phyloP scores from a whole-genome alignment of 1,140 invertebrate genomes.

The Thereuonema tuberculata region DNA sequence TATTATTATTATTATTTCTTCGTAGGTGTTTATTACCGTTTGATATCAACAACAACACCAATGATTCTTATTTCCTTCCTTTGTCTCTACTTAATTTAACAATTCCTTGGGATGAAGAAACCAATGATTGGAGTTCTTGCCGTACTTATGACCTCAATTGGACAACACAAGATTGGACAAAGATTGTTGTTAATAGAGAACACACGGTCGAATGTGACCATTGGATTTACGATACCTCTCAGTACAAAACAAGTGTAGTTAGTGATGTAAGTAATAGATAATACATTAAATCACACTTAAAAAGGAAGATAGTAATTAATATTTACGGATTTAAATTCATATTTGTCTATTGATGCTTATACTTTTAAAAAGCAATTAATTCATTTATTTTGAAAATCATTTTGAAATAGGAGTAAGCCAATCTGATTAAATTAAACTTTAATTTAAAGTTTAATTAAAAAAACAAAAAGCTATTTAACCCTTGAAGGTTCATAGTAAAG shows the following conservation, averaged over 20 bases:
- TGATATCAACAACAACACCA: not conserved
- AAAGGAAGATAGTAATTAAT: too few relatives aligned
- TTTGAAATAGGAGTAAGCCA: too few relatives aligned
- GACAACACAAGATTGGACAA: not conserved
- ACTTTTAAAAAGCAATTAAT: too few relatives aligned
- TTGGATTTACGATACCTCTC: slow-evolving; percentile 45
- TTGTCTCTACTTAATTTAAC: slow-evolving; percentile 32
- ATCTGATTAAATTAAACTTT: too few relatives aligned
- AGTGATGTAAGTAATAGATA: slow-evolving; percentile 42
- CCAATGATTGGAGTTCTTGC: slow-evolving; percentile 14
- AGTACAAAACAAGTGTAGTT: slow-evolving; percentile 45
- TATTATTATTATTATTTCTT: too few relatives aligned
- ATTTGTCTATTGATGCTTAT: too few relatives aligned
- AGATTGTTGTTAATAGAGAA: not conserved
- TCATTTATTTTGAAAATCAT: too few relatives aligned
- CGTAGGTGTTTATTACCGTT: not conserved
- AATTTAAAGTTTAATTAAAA: too few relatives aligned
- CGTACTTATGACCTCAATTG: slow-evolving; percentile 18
- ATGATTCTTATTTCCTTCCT: slow-evolving; percentile 10
- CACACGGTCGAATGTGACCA: not conserved
- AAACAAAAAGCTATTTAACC: too few relatives aligned
- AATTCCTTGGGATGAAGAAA: slow-evolving; percentile 27
- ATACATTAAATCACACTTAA: too few relatives aligned
- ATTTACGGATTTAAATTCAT: too few relatives aligned
- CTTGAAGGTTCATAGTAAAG: too few relatives aligned